Evolutionary conservation across 1,140 invertebrate species (phyloP).

Genomic region (Trachymyrmex septentrionalis): DNA sequence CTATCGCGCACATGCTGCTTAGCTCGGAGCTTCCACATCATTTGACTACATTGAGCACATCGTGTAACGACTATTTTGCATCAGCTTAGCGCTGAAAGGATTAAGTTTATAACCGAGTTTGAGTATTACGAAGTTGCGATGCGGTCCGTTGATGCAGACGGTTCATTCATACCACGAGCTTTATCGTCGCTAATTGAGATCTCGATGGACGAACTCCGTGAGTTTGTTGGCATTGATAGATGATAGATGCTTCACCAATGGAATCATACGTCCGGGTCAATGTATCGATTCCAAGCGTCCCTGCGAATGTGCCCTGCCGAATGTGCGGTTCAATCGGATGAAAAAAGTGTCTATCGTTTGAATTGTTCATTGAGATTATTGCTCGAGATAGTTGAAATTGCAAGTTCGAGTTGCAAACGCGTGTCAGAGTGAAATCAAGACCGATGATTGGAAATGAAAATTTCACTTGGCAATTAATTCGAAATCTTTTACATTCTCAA

Average conservation of each 20-base stretch:
- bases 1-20: constrained; percentile 31
- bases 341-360: constrained; percentile 26
- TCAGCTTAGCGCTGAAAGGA: constrained; percentile 57
- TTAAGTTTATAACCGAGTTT: constrained; percentile 64
- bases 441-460: background rate
- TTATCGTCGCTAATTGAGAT: constrained; percentile 76
- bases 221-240: constrained; percentile 71
- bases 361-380: constrained; percentile 27
- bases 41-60: constrained; percentile 58
- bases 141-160: constrained; percentile 62
- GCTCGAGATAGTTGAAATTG: background rate
- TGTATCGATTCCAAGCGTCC: constrained; percentile 44
- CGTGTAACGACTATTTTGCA: constrained; percentile 59
- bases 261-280: constrained; percentile 56
- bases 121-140: constrained; percentile 47
- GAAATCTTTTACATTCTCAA: background rate
- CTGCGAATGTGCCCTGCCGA: constrained; percentile 32
- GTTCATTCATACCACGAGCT: constrained; percentile 74
- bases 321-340: constrained; percentile 55
- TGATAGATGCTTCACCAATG: constrained; percentile 67
- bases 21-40: constrained; percentile 47
- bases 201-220: constrained; percentile 71
- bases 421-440: background rate
- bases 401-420: background rate
- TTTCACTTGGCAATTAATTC: background rate